phyloP scores from a whole-genome alignment of 2,888 invertebrate genomes.

The Zeuzera pyrina region DNA sequence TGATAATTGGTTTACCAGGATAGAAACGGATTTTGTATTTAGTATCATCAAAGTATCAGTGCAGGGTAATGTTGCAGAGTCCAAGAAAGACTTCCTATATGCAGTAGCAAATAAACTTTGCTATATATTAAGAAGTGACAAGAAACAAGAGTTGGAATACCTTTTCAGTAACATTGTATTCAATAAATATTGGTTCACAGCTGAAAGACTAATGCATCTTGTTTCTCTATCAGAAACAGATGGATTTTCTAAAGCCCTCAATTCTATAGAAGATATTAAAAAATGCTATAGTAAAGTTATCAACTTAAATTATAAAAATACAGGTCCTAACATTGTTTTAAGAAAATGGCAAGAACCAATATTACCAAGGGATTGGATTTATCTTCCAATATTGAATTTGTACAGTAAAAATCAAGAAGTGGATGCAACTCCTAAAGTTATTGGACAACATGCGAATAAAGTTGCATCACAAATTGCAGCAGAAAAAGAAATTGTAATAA shows the following conservation, averaged over 20 bases:
- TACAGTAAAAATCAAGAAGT: constrained; percentile 67
- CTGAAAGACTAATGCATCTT: constrained; percentile 68
- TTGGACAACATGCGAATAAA: constrained; percentile 38
- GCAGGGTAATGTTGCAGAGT: constrained; percentile 41
- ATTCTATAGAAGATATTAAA: constrained; percentile 49
- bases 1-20: constrained; percentile 76
- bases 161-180: constrained; percentile 75
- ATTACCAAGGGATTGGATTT: constrained; percentile 86
- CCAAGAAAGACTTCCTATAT: constrained; percentile 66
- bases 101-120: constrained; percentile 74
- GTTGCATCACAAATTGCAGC: constrained; percentile 31
- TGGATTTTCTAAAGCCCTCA: constrained; percentile 46
- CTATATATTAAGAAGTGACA: constrained; percentile 73
- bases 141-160: constrained; percentile 69
- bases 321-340: constrained; percentile 49
- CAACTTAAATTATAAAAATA: constrained; percentile 37
- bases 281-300: constrained; percentile 54
- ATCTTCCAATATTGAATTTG: constrained; percentile 76
- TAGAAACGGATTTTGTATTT: constrained; percentile 72
- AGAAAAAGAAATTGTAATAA: constrained; percentile 57
- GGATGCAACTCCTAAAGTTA: constrained; percentile 24
- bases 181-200: constrained; percentile 72
- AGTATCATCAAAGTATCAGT: constrained; percentile 58
- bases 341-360: constrained; percentile 75
- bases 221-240: constrained; percentile 62